Conservation (phyloP, 2,888 invertebrate genomes). For the Ophioninae sp. region DNA sequence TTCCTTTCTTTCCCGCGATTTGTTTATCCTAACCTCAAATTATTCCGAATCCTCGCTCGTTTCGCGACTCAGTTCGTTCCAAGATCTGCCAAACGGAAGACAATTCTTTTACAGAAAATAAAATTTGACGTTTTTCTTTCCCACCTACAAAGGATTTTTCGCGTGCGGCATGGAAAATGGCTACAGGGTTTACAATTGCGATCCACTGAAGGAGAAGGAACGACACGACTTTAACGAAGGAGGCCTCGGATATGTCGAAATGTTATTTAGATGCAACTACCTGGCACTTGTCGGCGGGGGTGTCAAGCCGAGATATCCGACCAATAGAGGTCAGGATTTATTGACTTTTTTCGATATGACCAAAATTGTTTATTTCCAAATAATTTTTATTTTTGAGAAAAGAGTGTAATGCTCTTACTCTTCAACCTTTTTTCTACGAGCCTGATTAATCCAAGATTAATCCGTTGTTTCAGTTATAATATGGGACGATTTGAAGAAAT, state of each 20-base stretch:
- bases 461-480: conserved; percentile 91
- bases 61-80: not conserved
- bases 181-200: conserved; percentile 97
- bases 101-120: not conserved
- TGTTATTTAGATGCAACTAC: conserved; percentile 98
- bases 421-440: not conserved
- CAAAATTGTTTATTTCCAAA: conserved; percentile 1
- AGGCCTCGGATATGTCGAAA: conserved; percentile 96
- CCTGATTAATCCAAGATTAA: not conserved
- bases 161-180: conserved; percentile 98
- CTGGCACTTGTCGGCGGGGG: conserved; percentile 98
- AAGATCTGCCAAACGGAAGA: not conserved
- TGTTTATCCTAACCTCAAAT: conserved; percentile 40
- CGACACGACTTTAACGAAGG: conserved; percentile 96
- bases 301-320: conserved; percentile 93
- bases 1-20: not conserved
- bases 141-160: conserved; percentile 90
- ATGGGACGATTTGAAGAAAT: conserved; percentile 98
- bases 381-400: conserved; percentile 1
- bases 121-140: not conserved
- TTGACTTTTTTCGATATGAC: not conserved
- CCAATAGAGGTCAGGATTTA: conserved; percentile 86
- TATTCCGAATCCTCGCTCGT: not conserved
- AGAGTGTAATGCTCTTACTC: not conserved
- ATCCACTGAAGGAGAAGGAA: conserved; percentile 98